Evolutionary conservation across 2,888 invertebrate species (phyloP).

Genomic region (Encarsia formosa): DNA sequence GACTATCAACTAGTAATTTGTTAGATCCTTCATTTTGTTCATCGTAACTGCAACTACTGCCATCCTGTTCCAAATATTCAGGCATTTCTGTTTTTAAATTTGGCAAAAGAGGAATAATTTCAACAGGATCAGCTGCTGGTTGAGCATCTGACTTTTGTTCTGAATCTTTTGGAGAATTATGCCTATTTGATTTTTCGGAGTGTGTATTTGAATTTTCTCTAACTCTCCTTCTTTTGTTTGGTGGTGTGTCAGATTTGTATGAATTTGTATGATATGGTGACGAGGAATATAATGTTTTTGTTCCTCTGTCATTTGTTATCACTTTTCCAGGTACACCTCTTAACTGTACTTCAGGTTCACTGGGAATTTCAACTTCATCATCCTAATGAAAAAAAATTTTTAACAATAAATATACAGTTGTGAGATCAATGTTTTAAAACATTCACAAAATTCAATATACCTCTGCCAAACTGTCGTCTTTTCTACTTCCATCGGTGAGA

Average conservation of each 20-base stretch:
- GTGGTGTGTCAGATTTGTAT: conserved; percentile 37
- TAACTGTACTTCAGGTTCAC: conserved; percentile 49
- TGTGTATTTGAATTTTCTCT: conserved; percentile 42
- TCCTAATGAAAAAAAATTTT: conserved; percentile 35
- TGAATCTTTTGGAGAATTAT: conserved; percentile 38
- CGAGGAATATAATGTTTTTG: conserved; percentile 46
- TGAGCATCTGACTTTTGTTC: conserved; percentile 40
- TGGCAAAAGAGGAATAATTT: conserved; percentile 53
- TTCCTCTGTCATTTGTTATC: conserved; percentile 41
- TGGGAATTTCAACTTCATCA: conserved; percentile 48
- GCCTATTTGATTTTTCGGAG: conserved; percentile 39
- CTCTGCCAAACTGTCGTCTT: conserved; percentile 28
- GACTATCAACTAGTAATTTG: conserved; percentile 42
- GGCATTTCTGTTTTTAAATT: conserved; percentile 58
- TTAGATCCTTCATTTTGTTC: conserved; percentile 45
- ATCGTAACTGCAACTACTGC: conserved; percentile 51
- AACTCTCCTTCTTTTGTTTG: conserved; percentile 47
- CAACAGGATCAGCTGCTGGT: conserved; percentile 44
- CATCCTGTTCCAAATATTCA: conserved; percentile 55
- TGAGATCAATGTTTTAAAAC: neutral
- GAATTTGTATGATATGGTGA: conserved; percentile 43
- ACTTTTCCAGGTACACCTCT: conserved; percentile 44
- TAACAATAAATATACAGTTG: conserved; percentile 1
- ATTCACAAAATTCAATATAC: conserved; percentile 12
- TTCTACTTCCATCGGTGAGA: conserved; percentile 57